Evolutionary conservation across 2,797 vertebrate species (phyloP).

Genomic region (Phrynocephalus vlangalii): DNA sequence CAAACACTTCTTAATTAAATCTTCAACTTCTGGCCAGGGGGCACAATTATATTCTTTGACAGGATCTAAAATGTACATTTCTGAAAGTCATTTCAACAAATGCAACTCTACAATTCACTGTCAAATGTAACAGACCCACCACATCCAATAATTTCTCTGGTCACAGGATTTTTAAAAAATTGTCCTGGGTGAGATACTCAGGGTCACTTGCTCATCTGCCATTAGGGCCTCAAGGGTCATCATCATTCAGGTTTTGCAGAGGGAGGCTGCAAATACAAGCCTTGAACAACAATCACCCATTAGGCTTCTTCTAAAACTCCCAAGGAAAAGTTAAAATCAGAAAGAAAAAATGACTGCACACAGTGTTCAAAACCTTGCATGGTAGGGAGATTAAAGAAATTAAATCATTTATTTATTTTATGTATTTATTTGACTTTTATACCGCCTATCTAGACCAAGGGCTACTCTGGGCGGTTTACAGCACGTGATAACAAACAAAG

Average conservation of each 20-base stretch:
- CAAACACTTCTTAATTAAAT: constrained; percentile 92
- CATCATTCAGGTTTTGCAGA: not conserved
- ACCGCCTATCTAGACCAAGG: too few relatives aligned
- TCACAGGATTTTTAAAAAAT: constrained; percentile 17
- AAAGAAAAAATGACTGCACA: not conserved
- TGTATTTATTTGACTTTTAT: too few relatives aligned
- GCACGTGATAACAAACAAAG: too few relatives aligned
- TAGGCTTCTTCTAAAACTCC: not conserved
- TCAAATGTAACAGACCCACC: not conserved
- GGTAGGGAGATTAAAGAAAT: not conserved
- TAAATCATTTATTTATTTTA: too few relatives aligned
- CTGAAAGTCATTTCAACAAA: constrained; percentile 3
- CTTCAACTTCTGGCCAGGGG: constrained; percentile 91
- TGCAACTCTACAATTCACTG: not conserved
- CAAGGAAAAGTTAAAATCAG: not conserved
- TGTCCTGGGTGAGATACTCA: not conserved
- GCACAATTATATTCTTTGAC: constrained; percentile 91
- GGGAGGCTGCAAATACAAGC: not conserved
- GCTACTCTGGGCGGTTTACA: too few relatives aligned
- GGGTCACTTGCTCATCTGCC: constrained; percentile 31
- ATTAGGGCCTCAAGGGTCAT: not conserved
- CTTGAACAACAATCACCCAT: not conserved
- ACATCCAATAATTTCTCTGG: constrained; percentile 38
- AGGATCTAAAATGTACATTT: constrained; percentile 84
- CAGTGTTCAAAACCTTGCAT: not conserved